Evolutionary conservation across 2,888 invertebrate species (phyloP), one percentile per base, ranked within the genome.

Genomic region (Hermodice carunculata): DNA sequence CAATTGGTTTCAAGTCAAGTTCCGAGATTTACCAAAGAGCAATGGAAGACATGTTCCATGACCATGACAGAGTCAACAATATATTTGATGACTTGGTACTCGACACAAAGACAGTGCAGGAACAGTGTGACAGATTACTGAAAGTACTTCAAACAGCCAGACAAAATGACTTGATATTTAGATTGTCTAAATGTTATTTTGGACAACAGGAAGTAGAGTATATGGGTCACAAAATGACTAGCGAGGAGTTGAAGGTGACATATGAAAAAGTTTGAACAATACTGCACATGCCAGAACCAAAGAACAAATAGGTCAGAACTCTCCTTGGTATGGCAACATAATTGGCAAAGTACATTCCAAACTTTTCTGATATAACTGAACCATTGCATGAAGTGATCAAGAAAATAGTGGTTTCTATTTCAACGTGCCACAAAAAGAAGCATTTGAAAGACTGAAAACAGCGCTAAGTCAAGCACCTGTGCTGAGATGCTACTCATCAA

Each of bases 1-100:
- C 59, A 4, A 59, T 59, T 46, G 59, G 59, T 19, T 49, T 59
- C 8, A 49, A 46, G n/a, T 46, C 49, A 8, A 49, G 48, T 19
- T 49, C 59, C 3, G 59, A 59, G 24, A 49, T 59, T 11, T 59
- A 31, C 22, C 59, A 59, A 22, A 59, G 59, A 49, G 59, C 59
- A 5, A 59, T 59, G 46, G 34, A 29, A 31, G 59, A 59, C 5
- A 29, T 49, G 5, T 49, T 59, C 34, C 6, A 11, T 8, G 59
- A 28, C 24, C 24, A 49, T 6, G 22, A n/a, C 8, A 22, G 24
- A 6, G 46, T 59, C 8, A 22, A 14, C 6, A 49, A 19, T 8
- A 59, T 49, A 8, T 32, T 59, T 29, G 59, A 59, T 59, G 49
- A 59, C 32, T 19, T 59, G 11, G 24, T 59, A 34, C 11, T 59